These are phyloP conservation scores for Conomelus anceps DNA, from an alignment of 2,888 invertebrate genomes.

Conservation along the genomic window DNA sequence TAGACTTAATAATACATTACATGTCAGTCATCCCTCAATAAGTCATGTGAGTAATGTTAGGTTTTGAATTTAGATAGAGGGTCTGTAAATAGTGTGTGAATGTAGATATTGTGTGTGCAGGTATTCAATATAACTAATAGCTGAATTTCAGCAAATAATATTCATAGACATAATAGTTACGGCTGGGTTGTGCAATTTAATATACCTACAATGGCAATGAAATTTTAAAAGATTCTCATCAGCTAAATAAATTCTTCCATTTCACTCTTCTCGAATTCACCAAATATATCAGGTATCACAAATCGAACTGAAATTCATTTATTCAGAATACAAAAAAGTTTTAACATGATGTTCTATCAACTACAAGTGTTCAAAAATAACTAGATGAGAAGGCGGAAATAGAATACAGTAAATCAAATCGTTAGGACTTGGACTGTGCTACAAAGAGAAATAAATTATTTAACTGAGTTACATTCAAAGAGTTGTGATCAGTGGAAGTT, in stretches of 20 bases:
- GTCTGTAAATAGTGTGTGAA: slow-evolving; percentile 1
- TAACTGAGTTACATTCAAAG: no score
- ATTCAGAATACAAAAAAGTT: background rate
- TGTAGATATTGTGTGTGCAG: slow-evolving; percentile 2
- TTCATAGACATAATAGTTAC: background rate
- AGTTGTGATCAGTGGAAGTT: no score
- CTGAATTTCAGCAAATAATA: background rate
- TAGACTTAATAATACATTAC: background rate
- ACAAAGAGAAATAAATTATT: no score
- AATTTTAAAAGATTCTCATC: background rate
- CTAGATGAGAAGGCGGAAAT: background rate
- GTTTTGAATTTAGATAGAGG: background rate
- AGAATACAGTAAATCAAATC: no score
- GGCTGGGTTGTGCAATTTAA: slow-evolving; percentile 25
- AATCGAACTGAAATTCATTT: background rate
- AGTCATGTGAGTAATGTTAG: background rate
- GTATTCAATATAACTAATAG: background rate
- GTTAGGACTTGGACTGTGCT: no score
- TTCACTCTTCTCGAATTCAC: background rate
- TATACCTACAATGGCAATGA: slow-evolving; percentile 18
- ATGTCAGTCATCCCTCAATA: background rate
- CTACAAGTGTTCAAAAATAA: background rate
- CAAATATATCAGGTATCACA: no score
- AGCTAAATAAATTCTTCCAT: background rate
- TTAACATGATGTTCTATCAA: background rate